phyloP scores from a whole-genome alignment of 2,888 invertebrate genomes.

The Hyposoter didymator region DNA sequence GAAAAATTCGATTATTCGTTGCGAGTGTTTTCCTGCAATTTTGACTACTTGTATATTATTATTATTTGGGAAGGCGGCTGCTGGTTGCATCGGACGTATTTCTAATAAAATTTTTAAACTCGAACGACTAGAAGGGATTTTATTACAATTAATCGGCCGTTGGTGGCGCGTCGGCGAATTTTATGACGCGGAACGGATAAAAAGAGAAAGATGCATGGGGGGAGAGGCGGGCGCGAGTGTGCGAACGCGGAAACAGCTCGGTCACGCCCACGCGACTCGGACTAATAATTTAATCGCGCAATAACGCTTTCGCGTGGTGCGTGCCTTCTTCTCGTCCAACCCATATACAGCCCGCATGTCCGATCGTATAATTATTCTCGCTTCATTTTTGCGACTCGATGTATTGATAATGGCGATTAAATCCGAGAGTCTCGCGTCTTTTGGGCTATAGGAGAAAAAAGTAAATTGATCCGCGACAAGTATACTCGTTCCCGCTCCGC shows the following conservation, averaged over 20 bases:
- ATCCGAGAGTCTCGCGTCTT: no score
- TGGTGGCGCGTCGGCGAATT: constrained; percentile 10
- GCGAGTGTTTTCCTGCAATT: no score
- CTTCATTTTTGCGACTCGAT: no score
- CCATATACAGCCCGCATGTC: no score
- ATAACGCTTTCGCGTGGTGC: constrained; percentile 67
- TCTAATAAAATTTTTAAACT: neutral
- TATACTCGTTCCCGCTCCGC: no score
- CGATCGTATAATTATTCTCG: constrained; percentile 64
- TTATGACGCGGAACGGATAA: constrained; percentile 1
- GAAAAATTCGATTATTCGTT: no score
- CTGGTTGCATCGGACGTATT: neutral
- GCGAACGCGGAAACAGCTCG: constrained; percentile 53
- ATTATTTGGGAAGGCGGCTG: no score
- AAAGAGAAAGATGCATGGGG: neutral
- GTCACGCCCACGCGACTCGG: constrained; percentile 61
- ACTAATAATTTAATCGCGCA: constrained; percentile 74
- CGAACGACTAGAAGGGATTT: constrained; percentile 51
- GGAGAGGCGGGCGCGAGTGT: neutral
- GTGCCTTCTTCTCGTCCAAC: constrained; percentile 43
- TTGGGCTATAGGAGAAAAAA: no score
- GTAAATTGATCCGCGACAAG: no score
- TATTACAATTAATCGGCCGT: constrained; percentile 71
- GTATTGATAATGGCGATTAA: no score
- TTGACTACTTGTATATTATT: no score